A percentile compares a stretch with the other conserved stretches of the same genome.
Evolutionary conservation across 2,888 invertebrate species (phyloP).

Genomic region (Matsumyia berberina): DNA sequence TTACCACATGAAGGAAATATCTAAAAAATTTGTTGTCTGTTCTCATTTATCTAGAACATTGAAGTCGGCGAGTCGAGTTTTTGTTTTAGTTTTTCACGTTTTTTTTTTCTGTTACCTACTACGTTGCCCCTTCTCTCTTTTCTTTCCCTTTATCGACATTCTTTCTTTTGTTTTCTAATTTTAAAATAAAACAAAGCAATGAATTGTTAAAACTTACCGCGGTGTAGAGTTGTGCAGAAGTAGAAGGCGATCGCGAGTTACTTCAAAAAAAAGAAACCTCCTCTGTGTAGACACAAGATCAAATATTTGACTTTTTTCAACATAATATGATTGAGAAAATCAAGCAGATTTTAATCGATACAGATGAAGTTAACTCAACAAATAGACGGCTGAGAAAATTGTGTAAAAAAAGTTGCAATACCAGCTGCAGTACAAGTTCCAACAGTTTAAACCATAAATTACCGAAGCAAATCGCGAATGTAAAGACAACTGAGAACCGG

Average conservation of each 20-base stretch:
- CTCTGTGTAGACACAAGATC: conserved; percentile 2
- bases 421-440: conserved; percentile 62
- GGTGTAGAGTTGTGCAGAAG: conserved; percentile 15
- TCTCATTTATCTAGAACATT: conserved; percentile 75
- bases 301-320: conserved; percentile 6
- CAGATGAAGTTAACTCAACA: conserved; percentile 54
- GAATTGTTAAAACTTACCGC: conserved; percentile 15
- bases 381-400: conserved; percentile 46
- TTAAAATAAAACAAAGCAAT: conserved; percentile 31
- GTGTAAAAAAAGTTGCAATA: conserved; percentile 58
- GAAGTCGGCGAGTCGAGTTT: conserved; percentile 74
- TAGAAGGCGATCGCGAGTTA: conserved; percentile 18
- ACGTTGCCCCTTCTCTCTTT: conserved; percentile 27
- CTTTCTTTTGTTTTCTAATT: conserved; percentile 6
- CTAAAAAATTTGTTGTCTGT: conserved; percentile 65
- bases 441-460: conserved; percentile 65
- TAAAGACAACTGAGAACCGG: conserved; percentile 62
- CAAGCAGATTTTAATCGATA: conserved; percentile 53
- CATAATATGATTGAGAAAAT: conserved; percentile 76
- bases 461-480: conserved; percentile 24
- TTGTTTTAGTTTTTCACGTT: conserved; percentile 34
- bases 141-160: conserved; percentile 18
- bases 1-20: conserved; percentile 69
- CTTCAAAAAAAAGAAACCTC: background rate
- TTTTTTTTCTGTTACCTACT: conserved; percentile 11